Conservation (phyloP, 2,113 vertebrate genomes). For the Romanogobio albipinnatus region DNA sequence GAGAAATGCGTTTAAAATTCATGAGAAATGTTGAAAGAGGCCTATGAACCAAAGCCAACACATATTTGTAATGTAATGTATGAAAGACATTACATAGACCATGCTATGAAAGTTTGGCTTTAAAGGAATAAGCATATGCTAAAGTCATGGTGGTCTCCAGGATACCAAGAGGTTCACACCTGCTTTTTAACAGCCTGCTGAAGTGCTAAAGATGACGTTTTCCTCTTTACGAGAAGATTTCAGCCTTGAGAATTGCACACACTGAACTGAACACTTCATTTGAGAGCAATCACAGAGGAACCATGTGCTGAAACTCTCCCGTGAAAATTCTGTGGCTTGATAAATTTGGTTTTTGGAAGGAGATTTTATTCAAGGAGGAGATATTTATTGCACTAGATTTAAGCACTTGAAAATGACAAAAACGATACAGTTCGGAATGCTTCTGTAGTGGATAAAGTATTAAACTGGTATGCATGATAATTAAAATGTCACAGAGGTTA, state of each 20-base stretch:
- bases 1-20: constrained; percentile 42
- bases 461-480: background rate
- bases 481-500: background rate
- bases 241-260: constrained; percentile 36
- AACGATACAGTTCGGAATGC: background rate
- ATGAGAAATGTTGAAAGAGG: constrained; percentile 39
- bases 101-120: constrained; percentile 42
- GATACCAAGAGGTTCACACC: constrained; percentile 56
- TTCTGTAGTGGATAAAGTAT: background rate
- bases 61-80: constrained; percentile 41
- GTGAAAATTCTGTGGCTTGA: background rate
- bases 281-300: constrained; percentile 12
- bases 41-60: constrained; percentile 16
- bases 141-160: constrained; percentile 59
- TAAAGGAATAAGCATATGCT: constrained; percentile 44
- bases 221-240: constrained; percentile 51
- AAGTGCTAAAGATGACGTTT: constrained; percentile 58
- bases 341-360: background rate
- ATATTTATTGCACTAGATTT: background rate
- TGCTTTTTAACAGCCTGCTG: constrained; percentile 60
- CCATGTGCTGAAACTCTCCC: background rate
- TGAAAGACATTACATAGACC: constrained; percentile 36
- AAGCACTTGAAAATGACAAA: background rate
- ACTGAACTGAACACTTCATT: constrained; percentile 45
- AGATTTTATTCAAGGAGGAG: background rate